Percentiles rank a stretch among this genome's conserved stretches.
These are phyloP conservation scores for Phytoseiulus persimilis DNA, from an alignment of 2,888 invertebrate species.

Conservation along the genomic window DNA sequence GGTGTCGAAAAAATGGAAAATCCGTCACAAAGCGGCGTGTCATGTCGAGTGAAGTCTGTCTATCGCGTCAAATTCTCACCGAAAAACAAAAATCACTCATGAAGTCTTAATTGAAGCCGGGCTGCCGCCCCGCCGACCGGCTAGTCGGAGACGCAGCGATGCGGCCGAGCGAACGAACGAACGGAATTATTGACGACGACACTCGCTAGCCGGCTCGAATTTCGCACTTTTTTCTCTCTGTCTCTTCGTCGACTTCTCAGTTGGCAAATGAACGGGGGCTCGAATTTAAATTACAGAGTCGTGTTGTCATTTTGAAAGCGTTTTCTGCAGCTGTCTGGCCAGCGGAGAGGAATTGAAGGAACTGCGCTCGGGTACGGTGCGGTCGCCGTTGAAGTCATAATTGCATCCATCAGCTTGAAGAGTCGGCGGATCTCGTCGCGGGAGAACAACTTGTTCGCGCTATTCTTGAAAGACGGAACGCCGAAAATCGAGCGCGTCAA, in stretches of 20 bases:
- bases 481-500: too few relatives aligned
- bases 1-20: not conserved
- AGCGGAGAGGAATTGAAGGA: not conserved
- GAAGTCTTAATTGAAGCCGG: not conserved
- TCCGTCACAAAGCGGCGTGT: not conserved
- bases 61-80: not conserved
- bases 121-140: not conserved
- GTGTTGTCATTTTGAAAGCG: not conserved
- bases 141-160: not conserved
- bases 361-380: not conserved
- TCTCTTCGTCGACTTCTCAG: not conserved
- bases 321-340: not conserved
- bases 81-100: not conserved
- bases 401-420: not conserved
- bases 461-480: not conserved
- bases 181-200: not conserved
- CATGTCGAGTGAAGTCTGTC: not conserved
- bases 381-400: not conserved
- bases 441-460: not conserved
- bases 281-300: not conserved
- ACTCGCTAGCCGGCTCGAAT: not conserved
- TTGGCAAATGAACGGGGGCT: conserved; percentile 5
- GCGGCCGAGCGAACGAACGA: not conserved
- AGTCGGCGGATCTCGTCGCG: not conserved
- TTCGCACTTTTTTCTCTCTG: not conserved